Evolutionary conservation across 2,113 vertebrate genomes (phyloP), one percentile per base, ranked within the genome.

Genomic region (Brachyistius frenatus): DNA sequence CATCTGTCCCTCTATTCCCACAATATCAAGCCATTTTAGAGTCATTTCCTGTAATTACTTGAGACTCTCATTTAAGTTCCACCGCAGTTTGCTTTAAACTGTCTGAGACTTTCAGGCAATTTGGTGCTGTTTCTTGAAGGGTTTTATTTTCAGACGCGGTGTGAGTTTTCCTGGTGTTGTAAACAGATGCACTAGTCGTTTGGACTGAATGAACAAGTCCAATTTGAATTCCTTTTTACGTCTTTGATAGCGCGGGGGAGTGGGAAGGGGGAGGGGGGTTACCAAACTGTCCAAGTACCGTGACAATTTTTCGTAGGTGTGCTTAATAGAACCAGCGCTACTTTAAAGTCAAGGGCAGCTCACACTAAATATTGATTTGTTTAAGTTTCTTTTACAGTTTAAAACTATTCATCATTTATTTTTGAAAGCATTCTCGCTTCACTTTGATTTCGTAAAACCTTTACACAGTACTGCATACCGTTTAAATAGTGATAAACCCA

Each of bases 1-100:
- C 63, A 61, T 49, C 67, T 55, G 68, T 60, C 67, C 46, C 39
- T 53, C 66, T 66, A 66, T 35, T 73, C 55, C 36, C 15, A 50
- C 5, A 30, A 50, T 65, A 56, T 73, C 1, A 46, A 41, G 62
- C 66, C 60, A 23, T 54, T 13, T 62, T 4, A 10, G 44, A 16
- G 31, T 37, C 11, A 55, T 50, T 75, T 66, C 4, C 39, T 23
- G 37, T 53, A 72, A 76, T 86, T 50, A 33, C 3, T 1, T 37
- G 3, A 37, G 47, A 70, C 74, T 33, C 11, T 7, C 46, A 30
- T 31, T 73, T 77, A 55, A 35, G 4, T 49, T 44, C 5, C 7
- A 11, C n/a, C 5, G 23, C 53, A 32, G 32, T 60, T 53, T 70
- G 31, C 35, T 37, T 61, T 33, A 16, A 47, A 61, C 23, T 23